Percentiles rank a stretch among this genome's conserved stretches.
Evolutionary conservation across 2,888 invertebrate genomes (phyloP).

Genomic region (Stictocephala bisonia): DNA sequence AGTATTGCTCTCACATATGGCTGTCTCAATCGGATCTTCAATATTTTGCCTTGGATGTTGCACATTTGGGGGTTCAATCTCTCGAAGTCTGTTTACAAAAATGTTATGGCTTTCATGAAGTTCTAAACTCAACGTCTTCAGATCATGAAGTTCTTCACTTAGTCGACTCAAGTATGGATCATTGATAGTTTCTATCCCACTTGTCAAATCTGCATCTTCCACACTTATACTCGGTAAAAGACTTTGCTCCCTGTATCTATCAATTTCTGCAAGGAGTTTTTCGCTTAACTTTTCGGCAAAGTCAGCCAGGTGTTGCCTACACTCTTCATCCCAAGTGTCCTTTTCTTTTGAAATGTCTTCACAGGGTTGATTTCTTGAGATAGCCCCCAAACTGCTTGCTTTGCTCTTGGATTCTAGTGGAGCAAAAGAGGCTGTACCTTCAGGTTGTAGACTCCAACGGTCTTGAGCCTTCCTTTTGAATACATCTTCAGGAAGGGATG

Average conservation of each 20-base stretch:
- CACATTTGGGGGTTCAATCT: not conserved
- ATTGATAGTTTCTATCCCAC: constrained; percentile 69
- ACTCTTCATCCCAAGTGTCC: constrained; percentile 71
- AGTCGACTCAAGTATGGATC: constrained; percentile 72
- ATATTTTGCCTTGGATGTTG: too few species aligned
- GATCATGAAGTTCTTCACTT: constrained; percentile 70
- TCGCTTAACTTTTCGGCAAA: constrained; percentile 87
- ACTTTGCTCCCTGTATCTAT: constrained; percentile 65
- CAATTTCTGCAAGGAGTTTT: constrained; percentile 81
- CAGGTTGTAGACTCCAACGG: constrained; percentile 42
- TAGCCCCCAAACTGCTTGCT: constrained; percentile 46
- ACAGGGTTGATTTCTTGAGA: constrained; percentile 64
- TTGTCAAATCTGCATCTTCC: constrained; percentile 62
- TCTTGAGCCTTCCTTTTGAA: constrained; percentile 30
- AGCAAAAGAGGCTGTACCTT: constrained; percentile 27
- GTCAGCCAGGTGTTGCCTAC: constrained; percentile 77
- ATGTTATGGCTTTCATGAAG: constrained; percentile 67
- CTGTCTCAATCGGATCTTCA: too few species aligned
- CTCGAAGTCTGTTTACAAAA: constrained; percentile 33
- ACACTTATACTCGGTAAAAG: constrained; percentile 24
- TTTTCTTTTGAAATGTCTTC: constrained; percentile 41
- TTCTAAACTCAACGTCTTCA: constrained; percentile 70
- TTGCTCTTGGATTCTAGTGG: constrained; percentile 26
- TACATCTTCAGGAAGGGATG: constrained; percentile 11
- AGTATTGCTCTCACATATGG: too few species aligned